Evolutionary conservation across 2,113 vertebrate species (phyloP).

Genomic region (Platysternon megacephalum): DNA sequence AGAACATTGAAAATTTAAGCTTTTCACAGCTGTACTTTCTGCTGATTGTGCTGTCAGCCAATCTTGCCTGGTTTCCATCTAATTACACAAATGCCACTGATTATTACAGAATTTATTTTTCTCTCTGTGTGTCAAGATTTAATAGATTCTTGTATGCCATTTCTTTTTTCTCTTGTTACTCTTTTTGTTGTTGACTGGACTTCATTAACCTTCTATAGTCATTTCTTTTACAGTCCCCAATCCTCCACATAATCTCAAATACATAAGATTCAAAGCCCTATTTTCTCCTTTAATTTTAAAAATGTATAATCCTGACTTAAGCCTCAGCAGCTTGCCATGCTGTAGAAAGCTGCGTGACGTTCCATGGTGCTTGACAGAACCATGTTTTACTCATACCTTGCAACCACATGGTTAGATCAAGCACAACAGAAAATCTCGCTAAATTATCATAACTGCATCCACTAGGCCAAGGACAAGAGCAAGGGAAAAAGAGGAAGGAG

Average conservation of each 20-base stretch:
- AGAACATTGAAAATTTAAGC: conserved; percentile 81
- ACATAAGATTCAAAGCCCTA: conserved; percentile 67
- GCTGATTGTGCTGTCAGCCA: conserved; percentile 81
- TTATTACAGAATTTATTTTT: conserved; percentile 72
- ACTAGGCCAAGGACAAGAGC: conserved; percentile 87
- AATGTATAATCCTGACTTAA: conserved; percentile 78
- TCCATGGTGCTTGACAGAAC: conserved; percentile 99
- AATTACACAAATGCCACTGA: conserved; percentile 71
- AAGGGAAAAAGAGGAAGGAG: conserved; percentile 77
- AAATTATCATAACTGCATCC: conserved; percentile 91
- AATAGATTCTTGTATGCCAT: conserved; percentile 64
- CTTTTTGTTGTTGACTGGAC: conserved; percentile 41
- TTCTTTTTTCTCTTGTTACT: conserved; percentile 62
- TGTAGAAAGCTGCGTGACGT: conserved; percentile 98
- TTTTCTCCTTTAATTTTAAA: conserved; percentile 72
- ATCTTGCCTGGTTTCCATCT: conserved; percentile 72
- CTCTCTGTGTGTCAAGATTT: conserved; percentile 65
- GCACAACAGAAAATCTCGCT: conserved; percentile 99
- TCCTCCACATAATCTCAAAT: conserved; percentile 72
- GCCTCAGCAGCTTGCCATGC: conserved; percentile 93
- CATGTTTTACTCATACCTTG: conserved; percentile 99
- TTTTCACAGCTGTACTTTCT: conserved; percentile 89
- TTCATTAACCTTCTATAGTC: conserved; percentile 65
- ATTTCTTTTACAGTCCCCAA: conserved; percentile 53
- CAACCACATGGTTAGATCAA: conserved; percentile 99